A percentile compares a stretch with the other conserved stretches of the same genome.
These are phyloP conservation scores for Zaprionus vittiger DNA, from an alignment of 1,140 invertebrate species.

Conservation along the genomic window DNA sequence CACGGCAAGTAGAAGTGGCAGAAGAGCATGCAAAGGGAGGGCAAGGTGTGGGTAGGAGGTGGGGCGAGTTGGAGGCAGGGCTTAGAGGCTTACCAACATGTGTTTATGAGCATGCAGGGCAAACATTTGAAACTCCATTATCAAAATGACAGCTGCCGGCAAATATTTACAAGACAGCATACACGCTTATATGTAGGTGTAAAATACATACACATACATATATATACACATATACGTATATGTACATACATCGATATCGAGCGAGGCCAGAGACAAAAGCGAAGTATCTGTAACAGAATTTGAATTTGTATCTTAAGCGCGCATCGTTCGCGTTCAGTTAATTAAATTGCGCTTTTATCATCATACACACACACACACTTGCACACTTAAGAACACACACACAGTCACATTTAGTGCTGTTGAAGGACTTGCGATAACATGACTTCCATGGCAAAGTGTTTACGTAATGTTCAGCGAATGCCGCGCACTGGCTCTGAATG, in stretches of 20 bases:
- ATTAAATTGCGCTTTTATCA: constrained; percentile 62
- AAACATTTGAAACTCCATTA: constrained; percentile 68
- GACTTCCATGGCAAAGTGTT: constrained; percentile 37
- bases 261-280: constrained; percentile 22
- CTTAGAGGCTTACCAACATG: constrained; percentile 38
- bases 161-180: constrained; percentile 56
- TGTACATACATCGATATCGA: constrained; percentile 27
- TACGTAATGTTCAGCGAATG: constrained; percentile 40
- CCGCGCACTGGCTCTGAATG: constrained; percentile 8
- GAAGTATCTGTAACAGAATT: constrained; percentile 26
- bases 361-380: constrained; percentile 1
- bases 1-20: constrained; percentile 19
- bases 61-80: neutral
- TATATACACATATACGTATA: neutral
- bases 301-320: constrained; percentile 32
- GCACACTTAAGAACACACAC: neutral
- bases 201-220: constrained; percentile 11
- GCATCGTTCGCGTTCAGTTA: constrained; percentile 41
- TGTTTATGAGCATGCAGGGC: constrained; percentile 57
- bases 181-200: constrained; percentile 22
- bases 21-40: neutral
- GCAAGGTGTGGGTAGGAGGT: neutral
- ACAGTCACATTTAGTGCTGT: constrained; percentile 4
- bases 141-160: constrained; percentile 63
- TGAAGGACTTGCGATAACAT: constrained; percentile 42